Percentiles rank a stretch among this genome's conserved stretches.
Conservation (phyloP, 37 sponge, comb jelly and placozoan genomes). For the Crambe crambe region DNA sequence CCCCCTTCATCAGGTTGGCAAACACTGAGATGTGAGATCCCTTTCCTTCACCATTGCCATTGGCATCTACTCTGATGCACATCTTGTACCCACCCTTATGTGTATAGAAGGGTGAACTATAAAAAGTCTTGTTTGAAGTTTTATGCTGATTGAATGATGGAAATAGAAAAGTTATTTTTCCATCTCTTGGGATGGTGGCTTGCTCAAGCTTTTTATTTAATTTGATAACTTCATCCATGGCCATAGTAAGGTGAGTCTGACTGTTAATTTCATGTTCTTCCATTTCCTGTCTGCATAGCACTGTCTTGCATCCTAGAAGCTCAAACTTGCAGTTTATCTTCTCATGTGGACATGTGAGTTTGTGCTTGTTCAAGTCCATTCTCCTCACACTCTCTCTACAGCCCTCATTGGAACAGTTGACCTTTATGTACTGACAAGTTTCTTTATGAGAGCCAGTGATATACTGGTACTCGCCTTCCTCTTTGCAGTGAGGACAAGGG, state of each 20-base stretch:
- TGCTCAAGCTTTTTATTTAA: slow-evolving; percentile 3
- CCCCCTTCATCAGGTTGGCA: no score
- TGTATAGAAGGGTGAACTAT: slow-evolving; percentile 37
- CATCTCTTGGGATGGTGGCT: not conserved
- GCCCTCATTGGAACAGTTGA: slow-evolving; percentile 27
- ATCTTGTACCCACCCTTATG: no score
- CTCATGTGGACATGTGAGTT: not conserved
- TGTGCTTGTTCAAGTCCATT: slow-evolving; percentile 8
- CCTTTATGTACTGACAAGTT: slow-evolving; percentile 8
- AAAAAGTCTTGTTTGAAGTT: not conserved
- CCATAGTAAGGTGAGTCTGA: not conserved
- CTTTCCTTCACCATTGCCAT: no score
- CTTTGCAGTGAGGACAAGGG: slow-evolving; percentile 36
- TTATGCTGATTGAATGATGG: slow-evolving; percentile 3
- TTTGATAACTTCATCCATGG: slow-evolving; percentile 4
- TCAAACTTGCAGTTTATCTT: slow-evolving; percentile 21
- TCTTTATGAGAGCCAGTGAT: slow-evolving; percentile 23
- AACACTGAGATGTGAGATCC: no score
- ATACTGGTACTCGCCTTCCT: slow-evolving; percentile 13
- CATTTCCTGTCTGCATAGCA: slow-evolving; percentile 2
- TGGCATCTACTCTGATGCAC: no score
- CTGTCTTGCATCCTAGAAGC: slow-evolving; percentile 16
- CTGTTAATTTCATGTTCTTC: slow-evolving; percentile 6
- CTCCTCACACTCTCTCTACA: not conserved
- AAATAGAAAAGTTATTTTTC: not conserved